These are phyloP conservation scores for Sussaba pulchella DNA, from an alignment of 2,888 invertebrate species.

Conservation along the genomic window DNA sequence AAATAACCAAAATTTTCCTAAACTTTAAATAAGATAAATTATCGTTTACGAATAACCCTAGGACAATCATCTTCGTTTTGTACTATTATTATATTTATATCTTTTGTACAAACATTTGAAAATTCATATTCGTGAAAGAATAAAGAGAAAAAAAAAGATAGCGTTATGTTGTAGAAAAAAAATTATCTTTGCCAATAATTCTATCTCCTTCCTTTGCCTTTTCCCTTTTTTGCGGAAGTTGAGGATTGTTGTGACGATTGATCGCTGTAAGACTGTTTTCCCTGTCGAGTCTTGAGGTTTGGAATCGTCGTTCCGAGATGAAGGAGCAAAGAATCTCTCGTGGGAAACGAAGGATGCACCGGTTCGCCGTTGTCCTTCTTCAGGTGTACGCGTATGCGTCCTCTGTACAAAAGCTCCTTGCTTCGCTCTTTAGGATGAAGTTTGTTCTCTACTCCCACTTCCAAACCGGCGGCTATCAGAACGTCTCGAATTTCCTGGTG, in stretches of 20 bases:
- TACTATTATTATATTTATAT: conserved; percentile 31
- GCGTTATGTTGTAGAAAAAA: conserved; percentile 14
- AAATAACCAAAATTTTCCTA: too few species aligned
- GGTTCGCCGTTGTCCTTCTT: conserved; percentile 95
- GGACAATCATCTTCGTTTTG: neutral
- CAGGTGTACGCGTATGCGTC: conserved; percentile 96
- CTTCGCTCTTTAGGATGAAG: conserved; percentile 95
- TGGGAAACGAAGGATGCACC: conserved; percentile 89
- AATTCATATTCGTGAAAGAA: neutral
- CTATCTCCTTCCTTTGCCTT: conserved; percentile 85
- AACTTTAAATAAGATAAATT: too few species aligned
- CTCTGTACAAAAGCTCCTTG: conserved; percentile 93
- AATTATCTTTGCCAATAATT: conserved; percentile 36
- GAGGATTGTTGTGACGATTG: conserved; percentile 80
- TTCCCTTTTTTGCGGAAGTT: conserved; percentile 80
- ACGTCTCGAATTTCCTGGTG: conserved; percentile 98
- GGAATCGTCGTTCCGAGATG: conserved; percentile 95
- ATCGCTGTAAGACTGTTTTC: conserved; percentile 84
- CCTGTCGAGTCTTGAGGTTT: conserved; percentile 93
- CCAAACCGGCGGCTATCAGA: conserved; percentile 92
- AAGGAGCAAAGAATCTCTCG: conserved; percentile 91
- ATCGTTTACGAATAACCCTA: too few species aligned
- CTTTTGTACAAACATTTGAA: conserved; percentile 39
- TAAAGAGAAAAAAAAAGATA: conserved; percentile 13
- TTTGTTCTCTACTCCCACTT: conserved; percentile 96